Percentiles rank a stretch among this genome's conserved stretches.
Conservation (phyloP, 1,140 invertebrate genomes). For the Orius insidiosus region DNA sequence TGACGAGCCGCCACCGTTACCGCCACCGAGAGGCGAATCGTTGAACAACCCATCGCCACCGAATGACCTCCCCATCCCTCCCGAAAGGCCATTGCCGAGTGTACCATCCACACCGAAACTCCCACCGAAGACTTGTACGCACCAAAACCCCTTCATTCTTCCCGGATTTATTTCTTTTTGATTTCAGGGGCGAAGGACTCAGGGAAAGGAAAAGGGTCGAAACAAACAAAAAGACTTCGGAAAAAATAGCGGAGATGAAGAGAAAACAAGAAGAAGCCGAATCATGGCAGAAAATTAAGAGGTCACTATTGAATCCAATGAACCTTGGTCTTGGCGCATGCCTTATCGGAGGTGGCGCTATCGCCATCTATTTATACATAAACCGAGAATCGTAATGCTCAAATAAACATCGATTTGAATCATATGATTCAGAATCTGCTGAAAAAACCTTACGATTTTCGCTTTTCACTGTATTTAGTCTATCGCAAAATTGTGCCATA, state of each 20-base stretch:
- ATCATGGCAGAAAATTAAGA: conserved; percentile 43
- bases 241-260: conserved; percentile 48
- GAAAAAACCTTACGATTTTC: too few relatives aligned
- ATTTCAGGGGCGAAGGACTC: conserved; percentile 30
- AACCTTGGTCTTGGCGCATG: conserved; percentile 34
- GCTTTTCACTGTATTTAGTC: too few relatives aligned
- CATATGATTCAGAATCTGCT: too few relatives aligned
- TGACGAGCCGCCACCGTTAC: conserved; percentile 37
- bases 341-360: conserved; percentile 34
- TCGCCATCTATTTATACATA: conserved; percentile 26
- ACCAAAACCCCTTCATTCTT: not conserved
- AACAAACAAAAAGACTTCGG: conserved; percentile 35
- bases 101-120: conserved; percentile 3
- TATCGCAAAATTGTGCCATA: too few relatives aligned
- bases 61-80: conserved; percentile 25
- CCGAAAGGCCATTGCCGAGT: conserved; percentile 11
- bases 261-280: conserved; percentile 45
- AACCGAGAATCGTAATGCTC: conserved; percentile 2
- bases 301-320: conserved; percentile 44
- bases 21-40: conserved; percentile 38
- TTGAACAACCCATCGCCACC: conserved; percentile 23
- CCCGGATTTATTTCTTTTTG: conserved; percentile 13
- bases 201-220: conserved; percentile 37
- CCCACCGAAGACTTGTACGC: not conserved
- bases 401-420: too few relatives aligned